Base-by-base conservation (phyloP, 2,797 vertebrate genomes). In the Peromyscus eremicus region DNA sequence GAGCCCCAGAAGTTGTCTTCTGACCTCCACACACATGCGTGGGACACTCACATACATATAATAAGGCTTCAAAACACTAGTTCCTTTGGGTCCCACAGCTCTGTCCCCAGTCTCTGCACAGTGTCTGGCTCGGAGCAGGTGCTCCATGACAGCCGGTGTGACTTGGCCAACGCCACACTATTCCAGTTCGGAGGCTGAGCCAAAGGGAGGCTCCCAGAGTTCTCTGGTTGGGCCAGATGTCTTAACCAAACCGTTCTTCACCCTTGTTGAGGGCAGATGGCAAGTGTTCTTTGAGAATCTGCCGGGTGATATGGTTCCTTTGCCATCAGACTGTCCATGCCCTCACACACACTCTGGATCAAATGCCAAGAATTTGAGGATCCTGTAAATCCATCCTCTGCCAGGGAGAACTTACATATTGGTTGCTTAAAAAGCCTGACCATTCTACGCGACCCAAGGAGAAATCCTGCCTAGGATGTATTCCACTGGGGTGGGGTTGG, bases 171-270 rank as follows among this genome's bases (percentile, higher is more conserved):
- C n/a, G 77, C 73, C 27, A 60, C 23, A 46, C 23, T 46, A 70
- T 12, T 32, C 62, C 29, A 57, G 12, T 60, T 83, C 46, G 21
- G 94, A 2, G 52, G 82, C 40, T 27, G 88, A 94, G 89, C 87
- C 76, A 81, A 92, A 93, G 89, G 71, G 80, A 94, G 85, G 87
- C 88, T 86, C 80, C 86, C 71, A 92, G 87, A 93, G 89, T 40
- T 4, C 89, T n/a, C 60, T 1, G 27, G 66, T 84, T 0, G 1
- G 71, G 94, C 55, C 96, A 96, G 80, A 88, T 12, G 52, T 40
- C 71, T 85, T 95, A 71, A 87, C 89, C 0, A 27, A 81, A 85
- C 2, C 14, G 52, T 68, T 81, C 52, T 83, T 87, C 43, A 57
- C 21, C 21, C 34, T 83, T 23, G 55, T 62, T 29, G 55, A 85